Percentiles rank a stretch among this genome's conserved stretches.
These are phyloP conservation scores for Acanthosoma haemorrhoidale DNA, from an alignment of 2,888 invertebrate species.

Conservation along the genomic window DNA sequence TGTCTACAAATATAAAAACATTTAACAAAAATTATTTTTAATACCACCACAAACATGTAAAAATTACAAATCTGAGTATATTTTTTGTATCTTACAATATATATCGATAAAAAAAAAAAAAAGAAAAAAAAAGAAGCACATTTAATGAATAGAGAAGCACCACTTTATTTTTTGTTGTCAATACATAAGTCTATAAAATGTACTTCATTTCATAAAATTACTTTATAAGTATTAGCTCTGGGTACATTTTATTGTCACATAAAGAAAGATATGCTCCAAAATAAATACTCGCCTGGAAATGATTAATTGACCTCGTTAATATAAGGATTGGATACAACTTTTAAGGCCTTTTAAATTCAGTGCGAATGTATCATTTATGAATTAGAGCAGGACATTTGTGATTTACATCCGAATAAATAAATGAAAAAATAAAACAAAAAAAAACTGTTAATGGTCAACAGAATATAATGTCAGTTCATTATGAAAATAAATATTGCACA, in stretches of 20 bases:
- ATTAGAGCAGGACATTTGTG: too few relatives aligned
- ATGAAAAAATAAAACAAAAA: not conserved
- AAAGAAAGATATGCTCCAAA: not conserved
- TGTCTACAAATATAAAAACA: slow-evolving; percentile 14
- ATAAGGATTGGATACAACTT: too few relatives aligned
- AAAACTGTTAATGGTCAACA: slow-evolving; percentile 19
- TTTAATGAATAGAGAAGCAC: slow-evolving; percentile 12
- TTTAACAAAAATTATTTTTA: slow-evolving; percentile 12
- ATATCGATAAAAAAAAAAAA: not conserved
- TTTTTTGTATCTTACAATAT: slow-evolving; percentile 7
- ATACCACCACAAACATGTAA: slow-evolving; percentile 14
- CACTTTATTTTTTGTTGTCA: not conserved
- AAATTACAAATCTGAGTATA: slow-evolving; percentile 12
- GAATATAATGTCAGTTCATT: slow-evolving; percentile 22
- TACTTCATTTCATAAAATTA: slow-evolving; percentile 4
- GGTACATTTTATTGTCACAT: slow-evolving; percentile 7
- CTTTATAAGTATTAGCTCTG: not conserved
- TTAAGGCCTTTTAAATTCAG: slow-evolving; percentile 6
- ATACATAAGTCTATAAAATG: not conserved
- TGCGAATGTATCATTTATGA: too few relatives aligned
- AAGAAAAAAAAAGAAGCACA: slow-evolving; percentile 1
- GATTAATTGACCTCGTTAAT: not conserved
- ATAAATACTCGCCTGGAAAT: not conserved
- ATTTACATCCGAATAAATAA: too few relatives aligned
- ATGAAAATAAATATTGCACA: slow-evolving; percentile 30